Conservation (phyloP, 2,888 invertebrate genomes). For the Torymus aiolomorphi region DNA sequence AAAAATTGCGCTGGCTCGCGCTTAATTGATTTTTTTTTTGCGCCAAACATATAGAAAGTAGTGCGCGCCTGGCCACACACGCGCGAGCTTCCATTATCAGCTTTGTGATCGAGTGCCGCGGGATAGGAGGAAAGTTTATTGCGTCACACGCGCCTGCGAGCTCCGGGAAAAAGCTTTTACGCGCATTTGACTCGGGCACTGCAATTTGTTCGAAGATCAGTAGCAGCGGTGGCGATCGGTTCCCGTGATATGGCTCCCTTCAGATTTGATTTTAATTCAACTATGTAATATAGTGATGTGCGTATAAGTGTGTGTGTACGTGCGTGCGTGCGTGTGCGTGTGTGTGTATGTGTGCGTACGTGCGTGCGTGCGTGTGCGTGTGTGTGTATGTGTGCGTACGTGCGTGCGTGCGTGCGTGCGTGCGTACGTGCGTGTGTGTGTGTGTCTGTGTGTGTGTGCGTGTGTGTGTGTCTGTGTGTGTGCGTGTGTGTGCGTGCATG, state of each 20-base stretch:
- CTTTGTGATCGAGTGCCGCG: slow-evolving; percentile 45
- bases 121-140: slow-evolving; percentile 40
- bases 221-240: slow-evolving; percentile 20
- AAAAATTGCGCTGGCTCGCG: not conserved
- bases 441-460: too few species aligned
- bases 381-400: too few species aligned
- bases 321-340: too few species aligned
- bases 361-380: too few species aligned
- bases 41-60: not conserved
- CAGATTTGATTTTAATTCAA: slow-evolving; percentile 52
- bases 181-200: slow-evolving; percentile 44
- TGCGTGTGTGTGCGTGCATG: too few species aligned
- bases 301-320: too few species aligned
- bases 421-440: too few species aligned
- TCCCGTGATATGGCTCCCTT: slow-evolving; percentile 46
- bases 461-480: too few species aligned
- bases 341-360: too few species aligned
- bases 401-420: too few species aligned
- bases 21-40: slow-evolving; percentile 4
- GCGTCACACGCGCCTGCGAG: not conserved
- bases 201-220: slow-evolving; percentile 58
- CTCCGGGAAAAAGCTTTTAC: slow-evolving; percentile 57
- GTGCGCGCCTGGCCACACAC: not conserved
- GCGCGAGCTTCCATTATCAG: slow-evolving; percentile 45
- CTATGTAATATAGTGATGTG: slow-evolving; percentile 12